Conservation (phyloP, 2,888 invertebrate species). For the Lycia hirtaria region DNA sequence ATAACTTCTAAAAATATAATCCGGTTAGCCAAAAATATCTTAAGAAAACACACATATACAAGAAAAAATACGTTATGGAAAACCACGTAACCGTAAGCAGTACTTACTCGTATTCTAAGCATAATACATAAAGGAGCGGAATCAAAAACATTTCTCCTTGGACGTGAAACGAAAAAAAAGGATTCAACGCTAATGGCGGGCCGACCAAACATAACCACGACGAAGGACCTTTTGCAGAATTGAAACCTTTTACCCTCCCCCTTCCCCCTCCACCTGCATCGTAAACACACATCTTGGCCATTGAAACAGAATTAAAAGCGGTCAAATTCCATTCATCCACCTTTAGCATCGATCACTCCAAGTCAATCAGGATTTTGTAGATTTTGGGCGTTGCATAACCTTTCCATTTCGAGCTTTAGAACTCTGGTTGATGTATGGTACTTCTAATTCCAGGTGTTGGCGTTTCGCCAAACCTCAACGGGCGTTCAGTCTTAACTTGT, state of each 20-base stretch:
- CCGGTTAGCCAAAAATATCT: too few species aligned
- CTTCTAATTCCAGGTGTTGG: slow-evolving; percentile 67
- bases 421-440: slow-evolving; percentile 64
- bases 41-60: neutral
- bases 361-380: slow-evolving; percentile 37
- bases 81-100: neutral
- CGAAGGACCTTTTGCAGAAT: slow-evolving; percentile 12
- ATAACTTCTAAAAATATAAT: too few species aligned
- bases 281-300: slow-evolving; percentile 23
- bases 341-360: slow-evolving; percentile 29
- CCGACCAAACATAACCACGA: slow-evolving; percentile 16
- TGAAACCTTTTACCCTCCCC: slow-evolving; percentile 21
- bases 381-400: slow-evolving; percentile 41
- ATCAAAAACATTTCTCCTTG: slow-evolving; percentile 11
- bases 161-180: slow-evolving; percentile 19
- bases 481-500: slow-evolving; percentile 33
- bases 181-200: slow-evolving; percentile 17
- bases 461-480: slow-evolving; percentile 47
- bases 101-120: neutral
- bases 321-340: slow-evolving; percentile 20
- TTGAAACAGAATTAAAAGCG: slow-evolving; percentile 26
- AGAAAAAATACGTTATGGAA: neutral
- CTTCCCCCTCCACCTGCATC: slow-evolving; percentile 18
- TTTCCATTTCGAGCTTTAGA: slow-evolving; percentile 59
- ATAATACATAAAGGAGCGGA: neutral